Evolutionary conservation across 53 echinoderm and acorn worm genomes (phyloP), one percentile per base, ranked within the genome.

Genomic region (Actinopyga echinites): DNA sequence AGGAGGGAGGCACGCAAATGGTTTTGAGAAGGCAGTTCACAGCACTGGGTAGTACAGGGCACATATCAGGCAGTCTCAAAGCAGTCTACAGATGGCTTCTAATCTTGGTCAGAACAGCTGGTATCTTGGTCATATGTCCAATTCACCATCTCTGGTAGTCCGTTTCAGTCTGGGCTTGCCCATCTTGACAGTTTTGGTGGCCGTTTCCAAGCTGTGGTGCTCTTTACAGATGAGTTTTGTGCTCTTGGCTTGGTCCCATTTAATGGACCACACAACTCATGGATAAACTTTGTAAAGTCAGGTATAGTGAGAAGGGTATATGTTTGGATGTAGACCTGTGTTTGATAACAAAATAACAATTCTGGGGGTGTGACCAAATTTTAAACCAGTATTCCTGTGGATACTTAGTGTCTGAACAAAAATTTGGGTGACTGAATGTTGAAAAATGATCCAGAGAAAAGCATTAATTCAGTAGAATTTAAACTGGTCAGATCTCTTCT

Each of bases 231-330:
- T 49, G 49, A 49, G 49, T 49, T 49, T 13, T 49, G 49, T 49
- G 15, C 49, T 15, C 49, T 49, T 49, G 71, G 71, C 40, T 24
- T 71, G 71, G 71, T 71, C 23, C 71, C 71, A 71, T 71, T 7
- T 71, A 40, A 44, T 43, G 71, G 71, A 71, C 42, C 25, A 20
- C 37, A 40, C 40, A 49, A 49, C 49, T 49, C 34, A 34, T 44
- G 71, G 71, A 71, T 71, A 15, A 71, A 42, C 71, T 23, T 71
- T 71, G 71, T 71, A 32, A 71, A 71, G 23, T 40, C 40, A 71
- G 71, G 71, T 71, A 71, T 45, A 71, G 71, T 71, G 42, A 71
- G 71, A 40, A 42, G 44, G 38, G 71, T 42, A 20, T 71, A 71
- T 20, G 45, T 71, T 25, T 71, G 71, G 71, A 71, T 71, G 71